Percentiles rank a stretch among this genome's conserved stretches.
Evolutionary conservation across 2,797 vertebrate species (phyloP).

Genomic region (Melopsittacus undulatus): DNA sequence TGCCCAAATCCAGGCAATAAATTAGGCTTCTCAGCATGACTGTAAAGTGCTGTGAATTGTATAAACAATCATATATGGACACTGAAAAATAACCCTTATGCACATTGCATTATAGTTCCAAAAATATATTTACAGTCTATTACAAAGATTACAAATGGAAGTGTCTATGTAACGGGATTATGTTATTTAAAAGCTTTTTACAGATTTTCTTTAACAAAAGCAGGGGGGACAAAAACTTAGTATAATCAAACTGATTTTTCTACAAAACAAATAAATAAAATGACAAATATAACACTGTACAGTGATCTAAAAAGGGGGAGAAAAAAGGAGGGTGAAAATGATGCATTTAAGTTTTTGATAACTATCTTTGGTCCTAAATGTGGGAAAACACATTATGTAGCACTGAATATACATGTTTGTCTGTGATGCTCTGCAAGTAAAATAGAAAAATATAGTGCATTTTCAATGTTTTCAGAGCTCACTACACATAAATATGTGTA

Average conservation of each 20-base stretch:
- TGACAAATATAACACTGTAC: slow-evolving; percentile 92
- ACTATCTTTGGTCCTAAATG: slow-evolving; percentile 99
- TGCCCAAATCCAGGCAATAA: slow-evolving; percentile 75
- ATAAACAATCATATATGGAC: slow-evolving; percentile 81
- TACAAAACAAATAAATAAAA: slow-evolving; percentile 98
- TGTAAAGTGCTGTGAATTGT: slow-evolving; percentile 81
- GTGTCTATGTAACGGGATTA: slow-evolving; percentile 91
- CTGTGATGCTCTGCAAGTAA: slow-evolving; percentile 91
- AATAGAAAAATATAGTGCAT: slow-evolving; percentile 99
- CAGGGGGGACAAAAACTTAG: slow-evolving; percentile 76
- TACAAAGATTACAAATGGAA: slow-evolving; percentile 99
- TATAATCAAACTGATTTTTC: slow-evolving; percentile 86
- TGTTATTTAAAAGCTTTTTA: slow-evolving; percentile 90
- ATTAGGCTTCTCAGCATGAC: slow-evolving; percentile 76
- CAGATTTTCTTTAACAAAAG: slow-evolving; percentile 83
- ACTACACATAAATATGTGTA: slow-evolving; percentile 95
- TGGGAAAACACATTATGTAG: slow-evolving; percentile 92
- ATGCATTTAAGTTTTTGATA: slow-evolving; percentile 85
- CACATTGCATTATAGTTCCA: slow-evolving; percentile 99
- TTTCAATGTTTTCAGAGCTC: slow-evolving; percentile 98
- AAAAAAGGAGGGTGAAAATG: slow-evolving; percentile 61
- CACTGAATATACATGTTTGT: slow-evolving; percentile 94
- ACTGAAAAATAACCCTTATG: slow-evolving; percentile 86
- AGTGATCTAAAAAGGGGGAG: slow-evolving; percentile 83
- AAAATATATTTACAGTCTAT: slow-evolving; percentile 99